Base-by-base conservation (phyloP, 2,888 invertebrate species). In the Drosophila lacicola region DNA sequence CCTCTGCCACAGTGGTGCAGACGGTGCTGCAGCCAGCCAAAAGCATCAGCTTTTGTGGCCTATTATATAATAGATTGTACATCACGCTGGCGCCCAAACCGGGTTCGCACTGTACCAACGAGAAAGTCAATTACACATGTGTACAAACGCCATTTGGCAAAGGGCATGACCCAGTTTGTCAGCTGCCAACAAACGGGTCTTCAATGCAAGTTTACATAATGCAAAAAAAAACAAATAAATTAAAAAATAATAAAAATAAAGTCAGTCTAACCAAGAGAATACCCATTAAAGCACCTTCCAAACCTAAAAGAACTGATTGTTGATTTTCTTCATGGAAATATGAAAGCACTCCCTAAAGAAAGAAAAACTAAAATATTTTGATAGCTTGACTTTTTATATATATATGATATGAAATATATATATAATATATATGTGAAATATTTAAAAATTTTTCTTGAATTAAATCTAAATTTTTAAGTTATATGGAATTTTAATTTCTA, bases 1-100 rank as follows among this genome's bases (percentile, higher is more conserved):
- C 98, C 93, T 99, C 99, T 2, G 99, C 99, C 13, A 99, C 98
- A 46, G 99, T 98, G 21, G 99, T 99, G 90, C 99, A 99, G 29
- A 99, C 99, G 9, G 98, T 98, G 87, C 98, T 98, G 93, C 99
- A 99, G 56, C 99, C 99, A 42, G 98, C 98, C 55, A 99, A 94
- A 70, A 99, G 93, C 94, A 98, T 96, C 90, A 98, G 94, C 93
- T 98, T 99, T 91, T 97, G 97, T 17, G 98, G 98, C 70, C 96
- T 96, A 93, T 96, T 98, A 94, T 99, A 99, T 78, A 99, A 95
- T 74, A 99, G 94, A 93, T 99, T 98, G 94, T 99, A 99, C 96
- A 99, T 97, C 58, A 99, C 98, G 90, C 98, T 98, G 64, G 98
- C 98, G 37, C 99, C 99, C 82, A 99, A 94, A 3, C 99, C 99